Evolutionary conservation across 1,140 invertebrate species (phyloP).

Genomic region (Zaprionus gabonicus): DNA sequence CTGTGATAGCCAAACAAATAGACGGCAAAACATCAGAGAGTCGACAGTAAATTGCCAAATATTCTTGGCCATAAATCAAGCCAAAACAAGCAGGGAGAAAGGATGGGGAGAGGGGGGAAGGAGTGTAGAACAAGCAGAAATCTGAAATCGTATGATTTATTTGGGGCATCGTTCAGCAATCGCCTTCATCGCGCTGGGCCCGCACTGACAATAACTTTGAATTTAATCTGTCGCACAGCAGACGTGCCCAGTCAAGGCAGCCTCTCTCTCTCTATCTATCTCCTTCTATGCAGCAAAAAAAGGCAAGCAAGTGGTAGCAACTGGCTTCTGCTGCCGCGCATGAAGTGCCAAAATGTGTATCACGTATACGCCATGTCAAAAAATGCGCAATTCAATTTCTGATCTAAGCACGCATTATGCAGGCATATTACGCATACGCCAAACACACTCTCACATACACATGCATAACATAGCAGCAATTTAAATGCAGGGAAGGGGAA

Average conservation of each 20-base stretch:
- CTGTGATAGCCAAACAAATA: slow-evolving; percentile 27
- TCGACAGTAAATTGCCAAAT: slow-evolving; percentile 35
- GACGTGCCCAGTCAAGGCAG: slow-evolving; percentile 43
- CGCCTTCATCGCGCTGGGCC: slow-evolving; percentile 26
- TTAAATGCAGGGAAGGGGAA: slow-evolving; percentile 32
- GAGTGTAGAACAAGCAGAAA: slow-evolving; percentile 12
- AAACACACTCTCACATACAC: background rate
- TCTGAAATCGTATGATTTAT: slow-evolving; percentile 46
- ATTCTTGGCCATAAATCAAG: slow-evolving; percentile 45
- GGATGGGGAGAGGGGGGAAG: no score
- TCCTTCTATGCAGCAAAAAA: slow-evolving; percentile 57
- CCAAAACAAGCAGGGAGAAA: background rate
- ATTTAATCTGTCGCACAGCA: slow-evolving; percentile 49
- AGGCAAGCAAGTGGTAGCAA: background rate
- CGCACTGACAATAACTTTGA: slow-evolving; percentile 43
- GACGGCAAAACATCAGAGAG: slow-evolving; percentile 16
- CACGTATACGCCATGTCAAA: slow-evolving; percentile 76
- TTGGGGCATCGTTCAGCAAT: slow-evolving; percentile 27
- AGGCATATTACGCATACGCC: slow-evolving; percentile 68
- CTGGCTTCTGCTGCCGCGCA: background rate
- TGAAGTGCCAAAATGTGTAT: slow-evolving; percentile 48
- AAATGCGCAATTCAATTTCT: slow-evolving; percentile 79
- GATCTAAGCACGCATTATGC: slow-evolving; percentile 80
- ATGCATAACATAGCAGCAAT: slow-evolving; percentile 56
- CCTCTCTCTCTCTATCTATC: background rate